Evolutionary conservation across 2,113 vertebrate genomes (phyloP).

Genomic region (Lonchura striata): DNA sequence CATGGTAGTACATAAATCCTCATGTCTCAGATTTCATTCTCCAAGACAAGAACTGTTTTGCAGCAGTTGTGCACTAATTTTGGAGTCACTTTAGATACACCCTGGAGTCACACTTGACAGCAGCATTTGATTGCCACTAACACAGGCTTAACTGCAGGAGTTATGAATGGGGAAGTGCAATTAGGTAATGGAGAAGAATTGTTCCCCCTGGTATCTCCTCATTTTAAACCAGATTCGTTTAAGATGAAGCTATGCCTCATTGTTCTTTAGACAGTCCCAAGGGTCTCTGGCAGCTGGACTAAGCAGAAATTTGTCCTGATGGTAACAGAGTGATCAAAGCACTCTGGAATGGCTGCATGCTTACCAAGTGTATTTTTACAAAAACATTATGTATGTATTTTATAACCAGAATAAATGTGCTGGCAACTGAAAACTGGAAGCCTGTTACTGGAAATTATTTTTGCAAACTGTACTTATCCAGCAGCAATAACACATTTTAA

Average conservation of each 20-base stretch:
- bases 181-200: background rate
- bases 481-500: conserved; percentile 30
- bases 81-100: background rate
- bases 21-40: background rate
- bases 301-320: background rate
- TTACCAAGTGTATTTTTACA: background rate
- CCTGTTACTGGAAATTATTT: conserved; percentile 33
- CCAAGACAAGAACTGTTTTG: background rate
- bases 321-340: background rate
- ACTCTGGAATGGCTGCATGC: background rate
- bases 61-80: background rate
- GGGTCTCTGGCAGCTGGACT: background rate
- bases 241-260: background rate
- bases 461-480: conserved; percentile 38
- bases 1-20: background rate
- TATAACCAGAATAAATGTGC: conserved; percentile 21
- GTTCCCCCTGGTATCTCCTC: background rate
- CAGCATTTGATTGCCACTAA: background rate
- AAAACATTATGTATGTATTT: conserved; percentile 4
- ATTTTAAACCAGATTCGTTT: background rate
- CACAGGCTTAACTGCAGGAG: background rate
- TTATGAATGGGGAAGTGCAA: background rate
- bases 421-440: conserved; percentile 21
- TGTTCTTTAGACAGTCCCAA: background rate
- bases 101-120: background rate